Base-by-base conservation (phyloP, 2,797 vertebrate species). In the Tauraco hartlaubi region DNA sequence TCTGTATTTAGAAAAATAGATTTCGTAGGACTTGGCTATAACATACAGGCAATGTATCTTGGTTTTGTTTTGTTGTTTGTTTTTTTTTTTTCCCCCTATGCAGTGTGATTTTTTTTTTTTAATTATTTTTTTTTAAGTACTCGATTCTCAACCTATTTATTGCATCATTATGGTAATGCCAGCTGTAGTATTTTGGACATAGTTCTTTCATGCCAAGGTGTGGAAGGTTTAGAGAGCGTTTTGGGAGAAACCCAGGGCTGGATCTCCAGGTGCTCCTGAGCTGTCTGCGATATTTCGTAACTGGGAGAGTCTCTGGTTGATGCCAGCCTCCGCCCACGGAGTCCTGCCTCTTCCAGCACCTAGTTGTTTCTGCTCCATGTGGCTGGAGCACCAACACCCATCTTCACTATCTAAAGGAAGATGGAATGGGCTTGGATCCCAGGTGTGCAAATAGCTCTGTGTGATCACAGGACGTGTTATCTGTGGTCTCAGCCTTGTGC, bases 391-490 rank as follows among this genome's bases (percentile, higher is more conserved):
- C 41, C 55, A 73, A n/a, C 52, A 39, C 46, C n/a, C 21, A 6
- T 71, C 41, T 37, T 90, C 18, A 11, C 14, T 22, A 12, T 15
- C 25, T 73, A 52, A 54, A 62, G 59, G 31, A 44, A 62, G 39
- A n/a, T 76, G 66, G 49, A 92, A 41, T 29, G 75, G 58, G 11
- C 16, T 94, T 81, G 63, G 25, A 76, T 88, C 62, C 33, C 66
- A 25, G 15, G 15, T 44, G 14, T 88, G 51, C 46, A 74, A 12
- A 69, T 31, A 82, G 33, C 43, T 91, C 39, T 69, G 13, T 44
- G 17, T 63, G 33, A 58, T 63, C 39, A 31, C 0, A 3, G 16
- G 19, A 7, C 29, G 9, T 0, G 0, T 1, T 51, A 51, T 33
- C 46, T 1, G 1, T 72, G 56, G 22, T 44, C 48, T 83, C 18